These are phyloP conservation scores for Acrobasis repandana DNA, from an alignment of 2,888 invertebrate species.

Conservation along the genomic window DNA sequence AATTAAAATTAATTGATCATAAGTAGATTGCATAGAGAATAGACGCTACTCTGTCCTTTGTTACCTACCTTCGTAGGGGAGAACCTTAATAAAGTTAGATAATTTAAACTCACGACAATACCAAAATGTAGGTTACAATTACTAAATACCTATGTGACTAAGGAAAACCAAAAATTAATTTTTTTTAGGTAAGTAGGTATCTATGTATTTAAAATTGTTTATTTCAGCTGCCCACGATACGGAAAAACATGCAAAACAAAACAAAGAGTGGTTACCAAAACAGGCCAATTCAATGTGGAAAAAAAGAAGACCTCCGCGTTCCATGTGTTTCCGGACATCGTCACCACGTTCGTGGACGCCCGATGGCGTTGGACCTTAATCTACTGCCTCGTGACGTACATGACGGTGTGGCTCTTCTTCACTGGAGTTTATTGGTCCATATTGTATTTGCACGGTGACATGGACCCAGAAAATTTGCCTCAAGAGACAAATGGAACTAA, in stretches of 20 bases:
- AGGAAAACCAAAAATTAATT: too few species aligned
- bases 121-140: too few species aligned
- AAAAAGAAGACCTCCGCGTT: slow-evolving; percentile 87
- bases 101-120: too few species aligned
- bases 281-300: slow-evolving; percentile 93
- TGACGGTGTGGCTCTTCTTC: slow-evolving; percentile 93
- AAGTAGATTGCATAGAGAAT: too few species aligned
- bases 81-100: too few species aligned
- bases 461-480: slow-evolving; percentile 78
- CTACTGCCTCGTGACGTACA: slow-evolving; percentile 92
- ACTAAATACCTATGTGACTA: too few species aligned
- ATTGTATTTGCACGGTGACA: slow-evolving; percentile 93
- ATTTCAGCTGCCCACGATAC: slow-evolving; percentile 18
- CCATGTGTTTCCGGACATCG: slow-evolving; percentile 88
- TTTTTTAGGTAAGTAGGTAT: too few species aligned
- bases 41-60: too few species aligned
- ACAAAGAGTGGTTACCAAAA: slow-evolving; percentile 89
- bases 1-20: too few species aligned
- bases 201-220: not conserved
- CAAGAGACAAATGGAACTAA: slow-evolving; percentile 78
- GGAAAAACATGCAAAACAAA: slow-evolving; percentile 32
- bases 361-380: slow-evolving; percentile 95
- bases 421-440: slow-evolving; percentile 96
- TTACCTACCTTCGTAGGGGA: too few species aligned
- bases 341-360: slow-evolving; percentile 90